Percentiles rank a stretch among this genome's conserved stretches.
These are phyloP conservation scores for Porites australiensis DNA, from an alignment of 64 coral and sea anemone species.

Conservation along the genomic window DNA sequence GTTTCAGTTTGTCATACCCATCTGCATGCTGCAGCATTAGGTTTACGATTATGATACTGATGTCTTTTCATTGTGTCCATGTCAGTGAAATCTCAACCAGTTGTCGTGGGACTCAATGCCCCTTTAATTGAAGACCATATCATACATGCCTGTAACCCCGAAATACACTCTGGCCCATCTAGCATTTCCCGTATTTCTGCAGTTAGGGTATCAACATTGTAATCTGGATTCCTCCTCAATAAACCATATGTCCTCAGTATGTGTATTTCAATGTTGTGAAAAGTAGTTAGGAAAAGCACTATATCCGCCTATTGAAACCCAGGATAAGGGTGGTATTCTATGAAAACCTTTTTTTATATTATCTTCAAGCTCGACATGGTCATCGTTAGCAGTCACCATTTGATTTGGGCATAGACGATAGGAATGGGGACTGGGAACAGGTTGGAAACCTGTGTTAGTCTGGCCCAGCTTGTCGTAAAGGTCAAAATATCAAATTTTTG, in stretches of 20 bases:
- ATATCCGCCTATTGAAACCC: background rate
- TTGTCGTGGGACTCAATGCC: constrained; percentile 20
- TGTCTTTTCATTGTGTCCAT: background rate
- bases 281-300: background rate
- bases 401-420: too few species aligned
- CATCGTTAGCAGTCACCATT: too few species aligned
- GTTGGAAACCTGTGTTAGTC: too few species aligned
- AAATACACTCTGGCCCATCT: constrained; percentile 36
- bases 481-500: too few species aligned
- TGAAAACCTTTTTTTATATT: background rate
- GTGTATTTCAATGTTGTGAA: background rate
- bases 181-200: background rate
- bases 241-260: constrained; percentile 14
- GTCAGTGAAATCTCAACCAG: constrained; percentile 4
- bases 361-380: too few species aligned
- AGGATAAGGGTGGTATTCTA: background rate
- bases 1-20: background rate
- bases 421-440: too few species aligned
- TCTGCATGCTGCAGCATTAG: too few species aligned
- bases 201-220: background rate
- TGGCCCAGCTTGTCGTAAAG: too few species aligned
- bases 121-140: constrained; percentile 27
- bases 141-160: background rate
- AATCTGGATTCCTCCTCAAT: constrained; percentile 14
- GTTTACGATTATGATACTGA: too few species aligned